Percentiles rank a stretch among this genome's conserved stretches.
These are phyloP conservation scores for Standfussiana lucernea DNA, from an alignment of 2,888 invertebrate genomes.

Conservation along the genomic window DNA sequence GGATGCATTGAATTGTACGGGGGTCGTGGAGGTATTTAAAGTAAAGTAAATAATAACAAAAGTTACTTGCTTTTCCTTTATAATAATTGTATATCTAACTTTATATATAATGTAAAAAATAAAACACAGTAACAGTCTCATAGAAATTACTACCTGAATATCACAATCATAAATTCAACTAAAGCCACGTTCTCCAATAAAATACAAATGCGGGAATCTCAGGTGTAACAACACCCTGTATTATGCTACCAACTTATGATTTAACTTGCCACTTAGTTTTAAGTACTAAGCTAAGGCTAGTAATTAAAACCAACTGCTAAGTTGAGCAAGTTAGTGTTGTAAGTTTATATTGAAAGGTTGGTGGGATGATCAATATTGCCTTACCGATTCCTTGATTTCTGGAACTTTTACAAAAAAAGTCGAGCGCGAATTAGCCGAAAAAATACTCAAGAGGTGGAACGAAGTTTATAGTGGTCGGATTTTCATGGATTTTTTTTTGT, in stretches of 20 bases:
- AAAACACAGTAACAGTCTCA: not conserved
- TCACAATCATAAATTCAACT: constrained; percentile 4
- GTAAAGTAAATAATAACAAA: not conserved
- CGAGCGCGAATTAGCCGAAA: too few species aligned
- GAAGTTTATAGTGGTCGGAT: too few species aligned
- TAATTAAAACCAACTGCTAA: constrained; percentile 26
- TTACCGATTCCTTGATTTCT: constrained; percentile 14
- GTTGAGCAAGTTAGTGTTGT: not conserved
- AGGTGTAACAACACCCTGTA: constrained; percentile 6
- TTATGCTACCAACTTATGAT: constrained; percentile 27
- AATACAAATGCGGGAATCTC: not conserved
- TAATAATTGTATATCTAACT: not conserved
- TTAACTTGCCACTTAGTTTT: constrained; percentile 26
- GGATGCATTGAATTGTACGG: too few species aligned
- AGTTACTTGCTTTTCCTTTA: not conserved
- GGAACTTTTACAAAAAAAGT: too few species aligned
- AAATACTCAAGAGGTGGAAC: too few species aligned
- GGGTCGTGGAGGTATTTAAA: too few species aligned
- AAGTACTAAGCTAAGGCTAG: not conserved
- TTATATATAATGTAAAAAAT: not conserved
- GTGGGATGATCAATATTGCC: constrained; percentile 9
- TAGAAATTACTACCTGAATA: not conserved
- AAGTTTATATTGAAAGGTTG: constrained; percentile 15
- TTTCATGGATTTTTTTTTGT: too few species aligned
- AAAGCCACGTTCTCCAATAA: constrained; percentile 26